phyloP scores from a whole-genome alignment of 2,113 vertebrate genomes.

The Leucosticte australis region DNA sequence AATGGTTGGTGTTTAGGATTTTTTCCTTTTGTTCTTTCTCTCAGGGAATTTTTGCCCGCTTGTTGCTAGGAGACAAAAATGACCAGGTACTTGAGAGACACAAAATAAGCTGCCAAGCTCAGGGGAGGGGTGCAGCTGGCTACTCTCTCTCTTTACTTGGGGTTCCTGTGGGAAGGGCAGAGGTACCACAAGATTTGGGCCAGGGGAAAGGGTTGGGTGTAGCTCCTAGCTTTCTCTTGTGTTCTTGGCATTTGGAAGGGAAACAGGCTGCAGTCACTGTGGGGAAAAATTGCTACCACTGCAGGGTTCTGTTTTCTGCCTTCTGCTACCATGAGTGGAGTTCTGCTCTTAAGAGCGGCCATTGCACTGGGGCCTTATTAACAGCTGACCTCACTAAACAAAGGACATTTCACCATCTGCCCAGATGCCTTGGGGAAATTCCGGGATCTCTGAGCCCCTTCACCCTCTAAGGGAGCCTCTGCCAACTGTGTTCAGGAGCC shows the following conservation, averaged over 20 bases:
- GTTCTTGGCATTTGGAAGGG: background rate
- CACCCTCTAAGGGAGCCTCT: background rate
- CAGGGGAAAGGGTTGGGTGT: background rate
- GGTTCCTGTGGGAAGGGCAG: background rate
- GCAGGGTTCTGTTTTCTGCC: background rate
- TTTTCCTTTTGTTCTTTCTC: background rate
- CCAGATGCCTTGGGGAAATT: fast-evolving
- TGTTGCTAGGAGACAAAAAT: background rate
- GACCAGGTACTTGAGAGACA: background rate
- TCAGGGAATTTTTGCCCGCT: background rate
- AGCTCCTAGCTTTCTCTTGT: background rate
- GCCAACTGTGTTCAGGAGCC: fast-evolving
- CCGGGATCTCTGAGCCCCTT: background rate
- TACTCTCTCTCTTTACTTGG: background rate
- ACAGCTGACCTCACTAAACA: background rate
- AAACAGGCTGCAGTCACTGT: background rate
- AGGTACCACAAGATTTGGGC: background rate
- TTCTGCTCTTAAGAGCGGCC: too few species aligned
- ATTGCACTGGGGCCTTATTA: background rate
- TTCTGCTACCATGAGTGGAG: background rate
- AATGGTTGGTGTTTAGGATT: too few species aligned
- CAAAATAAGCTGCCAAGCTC: background rate
- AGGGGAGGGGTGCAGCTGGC: background rate
- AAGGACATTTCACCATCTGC: background rate
- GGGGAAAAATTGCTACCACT: background rate